phyloP scores from a whole-genome alignment of 2,888 invertebrate genomes.

The Tenthredo mesomela region DNA sequence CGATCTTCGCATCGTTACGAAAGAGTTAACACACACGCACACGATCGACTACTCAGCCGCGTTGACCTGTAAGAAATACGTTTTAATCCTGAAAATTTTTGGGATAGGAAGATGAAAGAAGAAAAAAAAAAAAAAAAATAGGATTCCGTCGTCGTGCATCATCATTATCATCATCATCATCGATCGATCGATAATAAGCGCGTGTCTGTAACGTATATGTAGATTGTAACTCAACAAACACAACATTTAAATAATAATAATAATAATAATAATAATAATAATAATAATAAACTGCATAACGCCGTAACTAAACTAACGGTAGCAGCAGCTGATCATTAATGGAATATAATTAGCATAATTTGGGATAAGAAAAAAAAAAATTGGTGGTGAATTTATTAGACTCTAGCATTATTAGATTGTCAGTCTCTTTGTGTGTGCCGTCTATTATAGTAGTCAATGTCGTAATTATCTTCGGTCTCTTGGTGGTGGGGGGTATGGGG shows the following conservation, averaged over 20 bases:
- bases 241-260: neutral
- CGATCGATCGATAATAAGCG: neutral
- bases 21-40: neutral
- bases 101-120: conserved; percentile 49
- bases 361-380: neutral
- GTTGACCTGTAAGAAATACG: conserved; percentile 76
- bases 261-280: no score
- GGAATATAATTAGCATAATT: neutral
- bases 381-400: conserved; percentile 7
- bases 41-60: conserved; percentile 40
- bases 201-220: neutral
- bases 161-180: no score
- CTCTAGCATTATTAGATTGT: neutral
- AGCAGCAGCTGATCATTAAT: neutral
- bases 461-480: conserved; percentile 36
- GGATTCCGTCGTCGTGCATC: no score
- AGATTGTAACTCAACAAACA: neutral
- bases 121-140: neutral
- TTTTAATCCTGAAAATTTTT: conserved; percentile 71
- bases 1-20: neutral
- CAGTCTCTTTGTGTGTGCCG: conserved; percentile 42
- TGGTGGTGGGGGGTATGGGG: no score
- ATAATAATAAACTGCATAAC: no score
- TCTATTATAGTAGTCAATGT: conserved; percentile 4
- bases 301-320: neutral